phyloP scores from a whole-genome alignment of 2,888 invertebrate genomes.

The Scaptomyza caliginosa region DNA sequence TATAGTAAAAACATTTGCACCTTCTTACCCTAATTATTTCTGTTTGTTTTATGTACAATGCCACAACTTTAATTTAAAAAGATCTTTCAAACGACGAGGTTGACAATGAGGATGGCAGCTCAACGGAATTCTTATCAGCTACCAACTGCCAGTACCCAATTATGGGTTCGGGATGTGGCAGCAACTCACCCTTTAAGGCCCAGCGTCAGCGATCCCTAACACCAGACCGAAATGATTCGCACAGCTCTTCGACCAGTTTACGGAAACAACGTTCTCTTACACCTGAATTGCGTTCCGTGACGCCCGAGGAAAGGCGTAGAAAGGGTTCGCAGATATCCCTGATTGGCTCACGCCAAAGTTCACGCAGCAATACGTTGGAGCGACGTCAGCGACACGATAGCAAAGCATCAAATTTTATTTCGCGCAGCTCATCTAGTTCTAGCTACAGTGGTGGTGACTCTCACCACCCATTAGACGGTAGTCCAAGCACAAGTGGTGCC shows the following conservation, averaged over 20 bases:
- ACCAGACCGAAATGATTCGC: constrained; percentile 83
- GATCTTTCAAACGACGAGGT: constrained; percentile 86
- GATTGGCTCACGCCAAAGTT: constrained; percentile 82
- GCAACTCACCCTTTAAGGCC: constrained; percentile 79
- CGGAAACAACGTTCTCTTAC: constrained; percentile 83
- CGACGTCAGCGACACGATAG: constrained; percentile 82
- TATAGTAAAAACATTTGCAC: too few species aligned
- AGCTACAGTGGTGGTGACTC: constrained; percentile 83
- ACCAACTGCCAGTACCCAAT: constrained; percentile 77
- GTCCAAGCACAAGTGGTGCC: constrained; percentile 28
- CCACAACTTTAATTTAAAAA: too few species aligned
- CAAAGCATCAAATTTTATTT: constrained; percentile 78
- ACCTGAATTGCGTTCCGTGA: constrained; percentile 83
- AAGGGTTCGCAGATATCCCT: constrained; percentile 81
- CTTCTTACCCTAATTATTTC: too few species aligned
- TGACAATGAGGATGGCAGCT: constrained; percentile 85
- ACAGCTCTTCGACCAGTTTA: constrained; percentile 82
- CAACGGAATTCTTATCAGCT: constrained; percentile 81
- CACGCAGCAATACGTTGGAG: constrained; percentile 83
- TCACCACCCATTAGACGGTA: constrained; percentile 50
- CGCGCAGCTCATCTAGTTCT: constrained; percentile 84
- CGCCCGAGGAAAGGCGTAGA: constrained; percentile 83
- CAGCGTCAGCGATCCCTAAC: constrained; percentile 83
- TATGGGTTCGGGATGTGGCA: constrained; percentile 38
- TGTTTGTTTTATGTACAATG: too few species aligned